Percentiles rank a stretch among this genome's conserved stretches.
phyloP scores from a whole-genome alignment of 2,113 vertebrate species.

The Solenodon paradoxus region DNA sequence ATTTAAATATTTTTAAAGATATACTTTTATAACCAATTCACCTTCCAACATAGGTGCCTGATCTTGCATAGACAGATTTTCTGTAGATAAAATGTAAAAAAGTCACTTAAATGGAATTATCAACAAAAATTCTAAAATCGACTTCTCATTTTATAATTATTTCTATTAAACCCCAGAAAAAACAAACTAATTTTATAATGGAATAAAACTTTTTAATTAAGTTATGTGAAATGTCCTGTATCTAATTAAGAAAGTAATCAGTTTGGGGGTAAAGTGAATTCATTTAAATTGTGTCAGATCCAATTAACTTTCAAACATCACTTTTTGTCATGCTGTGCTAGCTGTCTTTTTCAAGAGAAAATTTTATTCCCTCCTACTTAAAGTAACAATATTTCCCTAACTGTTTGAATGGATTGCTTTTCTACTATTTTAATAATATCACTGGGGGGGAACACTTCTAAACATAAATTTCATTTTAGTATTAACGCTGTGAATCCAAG shows the following conservation, averaged over 20 bases:
- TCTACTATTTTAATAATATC: neutral
- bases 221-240: neutral
- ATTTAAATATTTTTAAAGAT: constrained; percentile 68
- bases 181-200: neutral
- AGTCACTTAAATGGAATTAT: constrained; percentile 67
- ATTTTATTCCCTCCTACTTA: neutral
- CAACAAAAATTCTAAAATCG: constrained; percentile 44
- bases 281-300: neutral
- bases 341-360: constrained; percentile 4
- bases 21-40: constrained; percentile 83
- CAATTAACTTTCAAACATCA: neutral
- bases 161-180: constrained; percentile 17
- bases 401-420: neutral
- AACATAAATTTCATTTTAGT: neutral
- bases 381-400: neutral
- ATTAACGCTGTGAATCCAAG: neutral
- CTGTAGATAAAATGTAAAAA: constrained; percentile 88
- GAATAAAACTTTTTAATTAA: neutral
- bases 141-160: constrained; percentile 34
- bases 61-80: constrained; percentile 83
- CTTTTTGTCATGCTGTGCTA: neutral
- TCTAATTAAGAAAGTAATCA: constrained; percentile 28
- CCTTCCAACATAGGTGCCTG: constrained; percentile 82
- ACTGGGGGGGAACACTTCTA: neutral
- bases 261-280: constrained; percentile 5